A percentile compares a stretch with the other conserved stretches of the same genome.
These are phyloP conservation scores for Luscinia megarhynchos DNA, from an alignment of 2,797 vertebrate genomes.

Conservation along the genomic window DNA sequence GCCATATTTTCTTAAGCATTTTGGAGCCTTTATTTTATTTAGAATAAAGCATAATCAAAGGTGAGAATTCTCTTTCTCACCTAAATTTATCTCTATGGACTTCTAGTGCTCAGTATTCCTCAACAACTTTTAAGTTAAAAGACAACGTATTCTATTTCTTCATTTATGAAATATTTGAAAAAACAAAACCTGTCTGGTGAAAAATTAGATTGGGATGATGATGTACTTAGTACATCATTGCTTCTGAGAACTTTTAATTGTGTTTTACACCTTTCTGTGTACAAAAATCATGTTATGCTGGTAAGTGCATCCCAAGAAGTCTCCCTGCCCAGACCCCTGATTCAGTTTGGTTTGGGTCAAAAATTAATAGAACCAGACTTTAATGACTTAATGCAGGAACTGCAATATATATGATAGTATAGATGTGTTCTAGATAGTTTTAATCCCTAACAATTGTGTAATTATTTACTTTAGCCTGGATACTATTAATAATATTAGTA, in stretches of 20 bases:
- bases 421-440: not conserved
- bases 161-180: not conserved
- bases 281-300: not conserved
- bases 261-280: not conserved
- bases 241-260: not conserved
- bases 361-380: not conserved
- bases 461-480: not conserved
- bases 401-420: not conserved
- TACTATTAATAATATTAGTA: not conserved
- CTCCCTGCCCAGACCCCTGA: accelerated
- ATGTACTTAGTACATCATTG: not conserved
- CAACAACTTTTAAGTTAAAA: not conserved
- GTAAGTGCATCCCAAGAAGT: not conserved
- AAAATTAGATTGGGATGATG: not conserved
- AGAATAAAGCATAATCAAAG: not conserved
- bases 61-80: not conserved
- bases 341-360: not conserved
- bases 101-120: not conserved
- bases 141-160: not conserved
- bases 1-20: not conserved
- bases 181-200: not conserved
- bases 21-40: not conserved
- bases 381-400: not conserved
- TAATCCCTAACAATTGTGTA: not conserved
- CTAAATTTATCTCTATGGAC: not conserved